A percentile compares a stretch with the other conserved stretches of the same genome.
These are phyloP conservation scores for Hormaphis cornu DNA, from an alignment of 1,140 invertebrate genomes.

Conservation along the genomic window DNA sequence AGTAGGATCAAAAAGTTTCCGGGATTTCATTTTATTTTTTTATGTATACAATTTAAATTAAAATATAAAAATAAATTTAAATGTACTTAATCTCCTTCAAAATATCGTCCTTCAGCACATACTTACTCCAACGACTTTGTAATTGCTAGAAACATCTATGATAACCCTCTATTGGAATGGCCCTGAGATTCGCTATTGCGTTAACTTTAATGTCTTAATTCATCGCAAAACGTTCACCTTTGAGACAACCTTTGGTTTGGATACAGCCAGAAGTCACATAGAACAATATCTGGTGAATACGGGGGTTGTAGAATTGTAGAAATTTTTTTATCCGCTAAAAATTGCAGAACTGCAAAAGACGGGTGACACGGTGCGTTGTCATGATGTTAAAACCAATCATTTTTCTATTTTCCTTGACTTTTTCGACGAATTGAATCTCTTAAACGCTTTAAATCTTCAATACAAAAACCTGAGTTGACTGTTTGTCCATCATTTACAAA, in stretches of 20 bases:
- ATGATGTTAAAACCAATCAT: not conserved
- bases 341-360: constrained; percentile 33
- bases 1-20: not conserved
- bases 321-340: constrained; percentile 35
- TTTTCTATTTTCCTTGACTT: not conserved
- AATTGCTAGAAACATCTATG: not conserved
- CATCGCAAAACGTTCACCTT: constrained; percentile 37
- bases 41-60: not conserved
- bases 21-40: not conserved
- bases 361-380: constrained; percentile 37
- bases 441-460: constrained; percentile 33
- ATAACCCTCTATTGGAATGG: not conserved
- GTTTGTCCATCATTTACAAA: constrained; percentile 16
- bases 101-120: not conserved
- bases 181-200: not conserved
- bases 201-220: constrained; percentile 30
- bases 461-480: constrained; percentile 33
- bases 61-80: too few relatives aligned
- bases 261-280: not conserved
- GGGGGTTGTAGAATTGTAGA: constrained; percentile 36
- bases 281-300: constrained; percentile 39
- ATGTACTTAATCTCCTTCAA: not conserved
- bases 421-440: not conserved
- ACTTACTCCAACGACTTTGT: not conserved
- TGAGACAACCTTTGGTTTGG: not conserved